Base-by-base conservation (phyloP, 2,888 invertebrate genomes). In the Ypsolopha sequella region DNA sequence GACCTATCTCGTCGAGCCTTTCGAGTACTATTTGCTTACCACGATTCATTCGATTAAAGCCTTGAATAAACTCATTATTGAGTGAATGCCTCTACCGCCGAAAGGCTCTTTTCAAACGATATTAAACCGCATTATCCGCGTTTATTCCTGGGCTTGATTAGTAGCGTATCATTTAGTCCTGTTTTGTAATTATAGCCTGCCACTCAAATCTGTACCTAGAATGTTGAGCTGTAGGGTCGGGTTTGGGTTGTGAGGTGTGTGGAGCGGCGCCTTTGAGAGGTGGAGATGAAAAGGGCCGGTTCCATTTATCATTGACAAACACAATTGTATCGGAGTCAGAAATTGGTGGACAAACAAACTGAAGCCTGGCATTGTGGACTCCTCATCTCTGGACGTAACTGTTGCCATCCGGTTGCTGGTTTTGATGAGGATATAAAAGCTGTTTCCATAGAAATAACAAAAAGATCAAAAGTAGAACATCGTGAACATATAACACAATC, bases 301-400 rank as follows among this genome's bases (percentile, higher is more conserved):
- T 74, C 81, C 84, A 86, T 86, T 86, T 85, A 86, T 86, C 86
- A 86, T 85, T 82, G 84, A 82, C 85, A 86, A 82, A 84, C 73
- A 82, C 85, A 85, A 82, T 85, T 76, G 85, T 85, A 81, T 82
- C 75, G 76, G 76, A 76, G 73, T 70, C 36, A 77, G 74, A 75
- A 80, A 81, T 81, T 76, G 78, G 75, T 79, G 75, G 78, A 80
- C 79, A 85, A 85, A 85, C 84, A 85, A 76, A 77, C 74, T 66
- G 64, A 68, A 66, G 9, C 43, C n/a, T 43, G 36, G n/a, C 36
- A 36, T 43, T 50, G 50, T 50, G 34, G 38, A 34, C 35, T 38
- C 24, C 24, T 24, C 24, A 24, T 24, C 24, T 24, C 24, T 24
- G 24, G 24, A 24, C 24, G 24, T 24, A 24, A 24, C 24, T 24